Evolutionary conservation across 1,140 invertebrate species (phyloP).

Genomic region (Ylistrum balloti): DNA sequence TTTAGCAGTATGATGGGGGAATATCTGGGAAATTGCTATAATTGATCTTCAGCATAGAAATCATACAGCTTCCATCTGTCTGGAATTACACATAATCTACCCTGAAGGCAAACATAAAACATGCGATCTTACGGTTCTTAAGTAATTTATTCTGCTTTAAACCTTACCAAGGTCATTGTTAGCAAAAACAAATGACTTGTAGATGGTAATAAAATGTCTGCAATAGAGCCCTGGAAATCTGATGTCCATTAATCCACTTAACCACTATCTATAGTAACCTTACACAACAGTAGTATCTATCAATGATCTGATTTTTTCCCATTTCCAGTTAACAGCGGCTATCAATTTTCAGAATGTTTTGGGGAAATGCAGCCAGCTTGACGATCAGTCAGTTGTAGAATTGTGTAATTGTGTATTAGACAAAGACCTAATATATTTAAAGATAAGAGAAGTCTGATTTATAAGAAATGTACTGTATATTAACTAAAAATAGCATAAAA

Average conservation of each 20-base stretch:
- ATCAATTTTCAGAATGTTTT: too few relatives aligned
- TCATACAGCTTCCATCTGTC: neutral
- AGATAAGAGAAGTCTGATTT: too few relatives aligned
- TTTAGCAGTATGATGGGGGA: neutral
- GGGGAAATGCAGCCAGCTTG: too few relatives aligned
- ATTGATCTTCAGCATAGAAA: constrained; percentile 8
- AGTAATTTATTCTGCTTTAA: neutral
- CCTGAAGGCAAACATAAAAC: neutral
- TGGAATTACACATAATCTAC: neutral
- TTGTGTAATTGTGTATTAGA: too few relatives aligned
- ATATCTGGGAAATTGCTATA: neutral
- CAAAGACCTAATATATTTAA: too few relatives aligned
- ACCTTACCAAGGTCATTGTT: constrained; percentile 33
- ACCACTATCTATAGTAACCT: neutral
- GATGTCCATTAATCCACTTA: neutral
- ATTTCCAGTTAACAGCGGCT: neutral
- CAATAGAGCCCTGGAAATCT: neutral
- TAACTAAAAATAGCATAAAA: too few relatives aligned
- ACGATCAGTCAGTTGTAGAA: too few relatives aligned
- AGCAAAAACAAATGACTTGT: constrained; percentile 34
- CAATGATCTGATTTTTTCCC: neutral
- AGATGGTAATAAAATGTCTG: constrained; percentile 4
- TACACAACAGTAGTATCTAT: neutral
- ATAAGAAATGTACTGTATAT: too few relatives aligned
- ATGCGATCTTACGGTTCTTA: constrained; percentile 1